Evolutionary conservation across 1,140 invertebrate genomes (phyloP), one percentile per base, ranked within the genome.

Genomic region (Platyscapa corneri): DNA sequence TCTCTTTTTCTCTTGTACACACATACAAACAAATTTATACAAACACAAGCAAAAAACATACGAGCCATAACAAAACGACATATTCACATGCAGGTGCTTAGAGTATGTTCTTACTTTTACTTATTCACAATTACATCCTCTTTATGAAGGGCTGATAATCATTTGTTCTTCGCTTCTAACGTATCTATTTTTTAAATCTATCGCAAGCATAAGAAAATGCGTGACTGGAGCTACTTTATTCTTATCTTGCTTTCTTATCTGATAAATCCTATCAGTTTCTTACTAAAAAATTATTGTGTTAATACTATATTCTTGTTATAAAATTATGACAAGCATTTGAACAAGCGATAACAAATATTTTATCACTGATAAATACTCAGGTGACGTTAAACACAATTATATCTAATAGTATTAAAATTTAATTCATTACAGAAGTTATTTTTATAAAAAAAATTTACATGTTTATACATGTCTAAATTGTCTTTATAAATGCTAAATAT

Each of bases 201-300:
- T 12, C 14, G 1, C 37, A 10, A 42, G 20, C 10, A n/a, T 3
- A 14, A 74, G 37, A 42, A n/a, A 74, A 74, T 72, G 27, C 20
- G 3, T 12, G 39, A 74, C 70, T 74, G 39, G 23, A 42, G 23
- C 27, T 42, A 18, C 27, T 74, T 42, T 23, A n/a, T 5, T 42
- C 37, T 74, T 74, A 74, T 74, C 70, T 74, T 16, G 23, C n/a
- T 42, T 74, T 74, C 70, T 74, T 74, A 74, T 74, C 70, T 74
- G 70, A 74, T 74, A 74, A 42, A 74, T n/a, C 3, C 70, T 74
- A 74, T 74, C 70, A 74, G 70, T 74, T 70, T 42, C 37, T 74
- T 74, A 72, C 34, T 72, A n/a, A 42, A 74, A 74, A 42, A 2
- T 23, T 27, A 74, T n/a, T 74, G 67, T n/a, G 12, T 74, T 42